Evolutionary conservation across 2,797 vertebrate species (phyloP).

Genomic region (Crenuchus spilurus): DNA sequence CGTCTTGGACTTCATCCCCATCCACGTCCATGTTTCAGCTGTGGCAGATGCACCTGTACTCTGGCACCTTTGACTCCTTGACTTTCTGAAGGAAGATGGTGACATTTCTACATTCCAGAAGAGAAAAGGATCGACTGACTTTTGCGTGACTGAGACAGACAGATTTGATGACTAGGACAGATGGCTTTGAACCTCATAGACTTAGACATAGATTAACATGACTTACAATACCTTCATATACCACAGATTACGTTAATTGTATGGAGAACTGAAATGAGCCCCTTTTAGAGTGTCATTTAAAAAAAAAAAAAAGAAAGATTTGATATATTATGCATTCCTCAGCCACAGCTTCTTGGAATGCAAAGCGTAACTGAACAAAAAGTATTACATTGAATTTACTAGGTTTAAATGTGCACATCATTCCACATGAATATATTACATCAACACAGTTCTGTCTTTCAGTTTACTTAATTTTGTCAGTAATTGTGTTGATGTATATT

Average conservation of each 20-base stretch:
- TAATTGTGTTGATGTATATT: too few relatives aligned
- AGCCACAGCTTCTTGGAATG: neutral
- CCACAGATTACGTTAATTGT: neutral
- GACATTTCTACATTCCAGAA: conserved; percentile 67
- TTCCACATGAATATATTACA: too few relatives aligned
- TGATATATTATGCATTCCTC: neutral
- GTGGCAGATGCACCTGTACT: conserved; percentile 58
- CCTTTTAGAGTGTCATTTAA: too few relatives aligned
- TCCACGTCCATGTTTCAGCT: conserved; percentile 47
- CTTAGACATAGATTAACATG: neutral
- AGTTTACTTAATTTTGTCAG: too few relatives aligned
- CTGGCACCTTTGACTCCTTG: conserved; percentile 67
- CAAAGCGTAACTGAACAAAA: neutral
- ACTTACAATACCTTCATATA: conserved; percentile 13
- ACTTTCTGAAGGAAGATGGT: conserved; percentile 51
- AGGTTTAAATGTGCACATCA: too few relatives aligned
- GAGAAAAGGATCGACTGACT: conserved; percentile 48
- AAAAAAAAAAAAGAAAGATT: neutral
- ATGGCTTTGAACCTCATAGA: conserved; percentile 12
- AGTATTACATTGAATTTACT: too few relatives aligned
- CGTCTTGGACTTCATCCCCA: conserved; percentile 60
- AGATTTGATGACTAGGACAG: conserved; percentile 15
- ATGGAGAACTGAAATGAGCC: neutral
- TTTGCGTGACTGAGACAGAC: conserved; percentile 34
- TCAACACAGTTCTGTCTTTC: too few relatives aligned